Conservation (phyloP, 1,140 invertebrate genomes). For the Metaphire vulgaris region DNA sequence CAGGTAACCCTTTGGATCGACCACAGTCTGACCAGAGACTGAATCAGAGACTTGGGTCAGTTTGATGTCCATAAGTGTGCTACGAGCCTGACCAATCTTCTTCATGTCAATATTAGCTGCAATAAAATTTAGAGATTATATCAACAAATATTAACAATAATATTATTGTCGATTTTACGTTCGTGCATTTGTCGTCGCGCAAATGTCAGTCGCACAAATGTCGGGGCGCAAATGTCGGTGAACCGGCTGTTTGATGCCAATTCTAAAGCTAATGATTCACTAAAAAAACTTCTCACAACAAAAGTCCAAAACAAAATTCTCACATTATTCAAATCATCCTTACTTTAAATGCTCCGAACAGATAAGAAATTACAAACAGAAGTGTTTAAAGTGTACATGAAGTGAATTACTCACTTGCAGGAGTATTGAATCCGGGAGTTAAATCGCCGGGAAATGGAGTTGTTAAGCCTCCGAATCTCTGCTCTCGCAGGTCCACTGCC, state of each 20-base stretch:
- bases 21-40: slow-evolving; percentile 96
- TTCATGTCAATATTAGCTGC: slow-evolving; percentile 75
- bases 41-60: slow-evolving; percentile 97
- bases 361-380: too few species aligned
- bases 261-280: too few species aligned
- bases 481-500: slow-evolving; percentile 76
- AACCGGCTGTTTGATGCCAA: too few species aligned
- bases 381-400: too few species aligned
- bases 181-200: too few species aligned
- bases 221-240: too few species aligned
- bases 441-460: slow-evolving; percentile 42
- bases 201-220: too few species aligned
- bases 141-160: slow-evolving; percentile 1
- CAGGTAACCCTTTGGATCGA: slow-evolving; percentile 98
- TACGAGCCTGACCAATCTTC: slow-evolving; percentile 95
- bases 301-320: too few species aligned
- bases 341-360: too few species aligned
- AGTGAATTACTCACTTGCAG: slow-evolving; percentile 76
- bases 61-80: slow-evolving; percentile 99
- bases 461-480: slow-evolving; percentile 45
- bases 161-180: too few species aligned
- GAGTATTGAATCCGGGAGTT: slow-evolving; percentile 58
- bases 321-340: too few species aligned
- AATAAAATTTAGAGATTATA: slow-evolving; percentile 4
- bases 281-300: too few species aligned